Base-by-base conservation (phyloP, 2,797 vertebrate species). In the Phyllotis vaccarum region DNA sequence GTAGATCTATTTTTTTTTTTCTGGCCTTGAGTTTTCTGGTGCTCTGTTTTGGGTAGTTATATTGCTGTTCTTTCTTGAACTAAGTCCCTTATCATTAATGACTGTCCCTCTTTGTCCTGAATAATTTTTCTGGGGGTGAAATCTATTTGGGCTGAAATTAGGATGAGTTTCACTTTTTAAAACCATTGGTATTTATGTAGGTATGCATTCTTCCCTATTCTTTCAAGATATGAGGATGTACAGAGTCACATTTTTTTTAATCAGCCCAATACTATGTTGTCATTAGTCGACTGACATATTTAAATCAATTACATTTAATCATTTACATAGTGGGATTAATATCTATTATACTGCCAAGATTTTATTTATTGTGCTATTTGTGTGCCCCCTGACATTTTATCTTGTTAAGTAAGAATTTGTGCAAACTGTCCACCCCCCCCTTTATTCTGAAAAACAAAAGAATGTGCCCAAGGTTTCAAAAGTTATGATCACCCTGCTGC, bases 141-240 rank as follows among this genome's bases (percentile, higher is more conserved):
- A 40, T 92, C 16, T 94, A 43, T 46, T 70, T 78, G 93, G 43
- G 34, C 29, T 90, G 58, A 95, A 96, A 94, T 78, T 93, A 90
- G 75, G 27, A 29, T 0, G 52, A 78, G 4, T 54, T 46, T n/a
- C 19, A 12, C 54, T 54, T 95, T 89, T 12, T n/a, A 6, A 80
- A n/a, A 37, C 19, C 31, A 89, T 54, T 46, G 17, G 1, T 92
- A 5, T 80, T 78, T 68, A 70, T 3, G 56, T 16, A 12, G 21
- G 21, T 40, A 14, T 40, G 17, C 27, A 11, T 34, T 49, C 83
- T 74, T 87, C 56, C 78, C 64, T 27, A 82, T 27, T 19, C 56
- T 46, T 89, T 83, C 91, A 70, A 79, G 87, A 60, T 54, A 29
- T 43, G 64, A 85, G 22, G 3, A 14, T 93, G 85, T 60, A 76